Evolutionary conservation across 92 coral and sea anemone species (phyloP).

Genomic region (Epizoanthus stellaris): DNA sequence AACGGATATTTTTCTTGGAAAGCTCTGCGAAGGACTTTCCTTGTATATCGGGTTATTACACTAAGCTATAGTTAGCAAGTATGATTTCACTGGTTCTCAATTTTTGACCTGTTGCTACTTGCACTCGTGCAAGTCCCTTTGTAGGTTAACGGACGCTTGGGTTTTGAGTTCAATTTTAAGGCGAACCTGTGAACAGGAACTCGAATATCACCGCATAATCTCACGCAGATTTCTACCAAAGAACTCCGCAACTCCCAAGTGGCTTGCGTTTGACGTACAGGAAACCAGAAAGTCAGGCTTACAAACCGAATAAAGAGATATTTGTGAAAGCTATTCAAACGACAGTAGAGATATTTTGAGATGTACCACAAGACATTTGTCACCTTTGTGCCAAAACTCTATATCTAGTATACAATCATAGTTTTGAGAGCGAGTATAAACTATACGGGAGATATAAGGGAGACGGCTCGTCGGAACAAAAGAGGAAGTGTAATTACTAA

Average conservation of each 20-base stretch:
- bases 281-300: conserved; percentile 15
- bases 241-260: conserved; percentile 20
- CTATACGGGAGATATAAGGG: background rate
- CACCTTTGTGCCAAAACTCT: background rate
- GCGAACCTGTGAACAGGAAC: conserved; percentile 18
- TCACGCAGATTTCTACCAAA: conserved; percentile 16
- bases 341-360: background rate
- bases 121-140: background rate
- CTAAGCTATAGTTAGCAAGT: background rate
- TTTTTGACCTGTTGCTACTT: conserved; percentile 17
- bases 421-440: background rate
- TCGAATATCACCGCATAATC: conserved; percentile 23
- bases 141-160: conserved; percentile 4
- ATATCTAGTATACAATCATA: background rate
- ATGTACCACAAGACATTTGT: too few species aligned
- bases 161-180: background rate
- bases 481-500: conserved; percentile 13
- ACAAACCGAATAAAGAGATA: conserved; percentile 32
- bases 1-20: conserved; percentile 14
- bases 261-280: conserved; percentile 16
- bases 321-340: conserved; percentile 16
- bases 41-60: background rate
- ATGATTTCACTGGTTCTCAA: conserved; percentile 32
- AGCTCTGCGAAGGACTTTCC: background rate
- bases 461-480: background rate